Conservation (phyloP, 2,797 vertebrate genomes). For the Sebastes kiyomatsui region DNA sequence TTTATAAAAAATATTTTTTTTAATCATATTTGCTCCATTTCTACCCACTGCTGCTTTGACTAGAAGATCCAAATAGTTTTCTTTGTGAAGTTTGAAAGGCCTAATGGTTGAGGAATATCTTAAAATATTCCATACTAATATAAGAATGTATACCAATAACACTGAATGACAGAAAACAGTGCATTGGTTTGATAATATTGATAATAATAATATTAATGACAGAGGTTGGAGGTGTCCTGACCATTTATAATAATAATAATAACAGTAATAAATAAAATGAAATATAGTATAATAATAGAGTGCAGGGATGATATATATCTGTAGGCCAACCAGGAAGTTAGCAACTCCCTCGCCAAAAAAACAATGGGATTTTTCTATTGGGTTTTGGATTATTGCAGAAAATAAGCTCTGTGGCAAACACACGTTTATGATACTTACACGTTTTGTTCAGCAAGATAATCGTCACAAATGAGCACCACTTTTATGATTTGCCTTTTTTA, state of each 20-base stretch:
- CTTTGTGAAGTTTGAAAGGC: background rate
- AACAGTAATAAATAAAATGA: background rate
- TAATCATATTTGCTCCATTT: no score
- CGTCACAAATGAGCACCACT: no score
- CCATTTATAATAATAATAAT: background rate
- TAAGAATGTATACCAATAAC: background rate
- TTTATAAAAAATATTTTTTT: no score
- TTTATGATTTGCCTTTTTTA: no score
- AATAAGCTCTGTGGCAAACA: no score
- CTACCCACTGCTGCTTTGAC: background rate
- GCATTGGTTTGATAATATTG: background rate
- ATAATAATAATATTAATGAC: background rate
- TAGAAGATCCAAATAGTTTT: background rate
- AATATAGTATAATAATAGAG: background rate
- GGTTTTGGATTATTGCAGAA: no score
- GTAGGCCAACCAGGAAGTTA: no score
- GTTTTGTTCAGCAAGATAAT: no score
- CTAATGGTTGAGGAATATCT: background rate
- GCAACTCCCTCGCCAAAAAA: no score
- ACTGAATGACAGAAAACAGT: slow-evolving; percentile 4
- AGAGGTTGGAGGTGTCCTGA: background rate
- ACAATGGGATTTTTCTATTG: no score
- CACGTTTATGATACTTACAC: no score
- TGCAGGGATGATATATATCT: no score
- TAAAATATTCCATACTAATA: background rate